Base-by-base conservation (phyloP, 2,888 invertebrate species). In the Ophion obscuratus region DNA sequence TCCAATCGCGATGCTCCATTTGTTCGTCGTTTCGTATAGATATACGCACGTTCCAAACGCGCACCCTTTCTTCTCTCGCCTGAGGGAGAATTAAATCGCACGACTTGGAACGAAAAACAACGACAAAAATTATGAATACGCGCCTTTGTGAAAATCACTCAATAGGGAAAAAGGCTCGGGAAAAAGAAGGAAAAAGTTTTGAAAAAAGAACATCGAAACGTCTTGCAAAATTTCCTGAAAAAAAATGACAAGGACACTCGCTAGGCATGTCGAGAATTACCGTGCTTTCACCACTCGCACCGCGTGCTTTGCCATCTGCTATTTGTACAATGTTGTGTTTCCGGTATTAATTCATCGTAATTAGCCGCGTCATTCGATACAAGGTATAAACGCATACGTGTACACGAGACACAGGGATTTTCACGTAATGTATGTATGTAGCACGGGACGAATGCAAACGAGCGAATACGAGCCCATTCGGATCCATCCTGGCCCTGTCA, bases 341-440 rank as follows among this genome's bases (percentile, higher is more conserved):
- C 87, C 88, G 87, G 87, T 87, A 89, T 90, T 88, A 90, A 88
- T 88, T 89, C 87, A 86, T 89, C 87, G 89, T 90, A 90, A 91
- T 90, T 91, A 90, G 88, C 90, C 88, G 85, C 85, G 85, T 87
- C 87, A 88, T 89, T 89, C 89, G 87, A 89, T 89, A 88, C 24
- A 44, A 87, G 88, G 89, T 89, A 87, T 87, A 78, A 82, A 81
- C 59, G 20, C 10, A 61, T 31, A 44, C 31, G 59, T n/a, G 47
- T 20, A 1, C 70, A 31, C 17, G 64, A 44, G 27, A n/a, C 14
- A 31, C 67, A 9, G 14, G 36, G 17, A 14, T 53, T 76, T 27
- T 31, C 59, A 36, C 36, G 62, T 62, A 40, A 70, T 20, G 17
- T 44, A 61, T 11, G 27, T 62, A 36, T 11, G 27, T 62, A 36